phyloP scores from a whole-genome alignment of 37 sponge, comb jelly and placozoan genomes.

The Mnemiopsis leidyi region DNA sequence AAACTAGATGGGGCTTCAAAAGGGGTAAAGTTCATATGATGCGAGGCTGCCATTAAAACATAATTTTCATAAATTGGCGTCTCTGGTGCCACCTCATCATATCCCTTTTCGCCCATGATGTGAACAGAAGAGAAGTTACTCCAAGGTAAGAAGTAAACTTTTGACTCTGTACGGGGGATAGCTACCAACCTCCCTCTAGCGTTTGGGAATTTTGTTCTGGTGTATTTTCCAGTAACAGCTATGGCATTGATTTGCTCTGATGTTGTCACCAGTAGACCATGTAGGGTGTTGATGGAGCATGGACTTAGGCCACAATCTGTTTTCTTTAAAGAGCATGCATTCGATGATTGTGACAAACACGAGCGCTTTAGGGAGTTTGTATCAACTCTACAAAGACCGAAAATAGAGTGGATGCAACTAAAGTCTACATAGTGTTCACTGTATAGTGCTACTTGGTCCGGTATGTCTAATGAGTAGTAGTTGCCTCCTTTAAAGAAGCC shows the following conservation, averaged over 20 bases:
- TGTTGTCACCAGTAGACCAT: neutral
- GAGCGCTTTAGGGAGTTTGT: neutral
- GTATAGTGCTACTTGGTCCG: neutral
- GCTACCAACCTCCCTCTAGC: neutral
- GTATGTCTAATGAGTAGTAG: neutral
- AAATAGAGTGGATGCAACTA: neutral
- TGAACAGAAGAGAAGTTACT: neutral
- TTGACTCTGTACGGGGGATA: neutral
- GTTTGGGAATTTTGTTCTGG: neutral
- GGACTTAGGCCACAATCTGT: neutral
- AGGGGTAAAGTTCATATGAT: neutral
- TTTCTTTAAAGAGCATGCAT: neutral
- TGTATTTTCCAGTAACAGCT: neutral
- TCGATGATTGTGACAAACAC: neutral
- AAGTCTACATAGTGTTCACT: neutral
- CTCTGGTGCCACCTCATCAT: neutral
- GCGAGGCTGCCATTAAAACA: neutral
- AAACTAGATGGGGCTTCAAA: neutral
- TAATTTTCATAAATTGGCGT: neutral
- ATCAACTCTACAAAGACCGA: neutral
- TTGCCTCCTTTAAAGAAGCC: neutral
- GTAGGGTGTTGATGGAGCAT: neutral
- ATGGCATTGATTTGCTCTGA: neutral
- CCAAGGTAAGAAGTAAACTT: neutral
- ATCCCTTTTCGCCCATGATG: neutral